A percentile compares a stretch with the other conserved stretches of the same genome.
phyloP scores from a whole-genome alignment of 2,113 vertebrate species.

The Oncorhynchus gorbuscha region DNA sequence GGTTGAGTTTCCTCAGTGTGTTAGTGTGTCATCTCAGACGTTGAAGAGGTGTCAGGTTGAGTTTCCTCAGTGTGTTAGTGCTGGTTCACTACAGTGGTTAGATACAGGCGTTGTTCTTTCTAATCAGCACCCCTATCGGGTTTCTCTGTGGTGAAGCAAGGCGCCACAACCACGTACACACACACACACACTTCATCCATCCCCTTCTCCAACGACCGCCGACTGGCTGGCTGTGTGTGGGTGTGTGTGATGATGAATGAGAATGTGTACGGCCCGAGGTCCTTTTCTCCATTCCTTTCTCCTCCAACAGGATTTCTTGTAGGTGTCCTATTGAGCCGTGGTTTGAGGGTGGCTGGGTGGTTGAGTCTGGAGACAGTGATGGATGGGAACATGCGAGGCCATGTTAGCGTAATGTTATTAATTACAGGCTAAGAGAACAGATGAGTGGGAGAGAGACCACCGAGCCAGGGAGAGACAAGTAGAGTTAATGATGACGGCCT shows the following conservation, averaged over 20 bases:
- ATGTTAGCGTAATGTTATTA: constrained; percentile 46
- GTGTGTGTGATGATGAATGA: constrained; percentile 44
- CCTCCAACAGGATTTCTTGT: constrained; percentile 27
- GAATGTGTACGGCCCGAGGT: constrained; percentile 29
- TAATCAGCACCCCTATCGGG: neutral
- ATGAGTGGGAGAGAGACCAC: constrained; percentile 31
- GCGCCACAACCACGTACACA: neutral
- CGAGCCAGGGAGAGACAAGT: constrained; percentile 24
- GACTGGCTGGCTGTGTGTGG: neutral
- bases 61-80: neutral
- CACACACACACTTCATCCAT: neutral
- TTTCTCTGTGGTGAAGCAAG: neutral
- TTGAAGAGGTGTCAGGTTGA: constrained; percentile 4
- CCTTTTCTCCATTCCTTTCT: neutral
- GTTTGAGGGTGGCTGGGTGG: constrained; percentile 4
- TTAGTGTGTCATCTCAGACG: too few relatives aligned
- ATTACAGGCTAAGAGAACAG: constrained; percentile 42
- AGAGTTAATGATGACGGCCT: constrained; percentile 1
- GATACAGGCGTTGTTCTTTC: constrained; percentile 2
- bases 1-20: neutral
- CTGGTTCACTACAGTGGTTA: neutral
- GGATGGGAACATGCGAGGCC: constrained; percentile 40
- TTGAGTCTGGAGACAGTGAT: constrained; percentile 40
- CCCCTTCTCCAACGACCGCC: neutral
- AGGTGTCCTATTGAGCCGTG: constrained; percentile 17